These are phyloP conservation scores for Copsychus sechellarum DNA, from an alignment of 2,113 vertebrate species.

Conservation along the genomic window DNA sequence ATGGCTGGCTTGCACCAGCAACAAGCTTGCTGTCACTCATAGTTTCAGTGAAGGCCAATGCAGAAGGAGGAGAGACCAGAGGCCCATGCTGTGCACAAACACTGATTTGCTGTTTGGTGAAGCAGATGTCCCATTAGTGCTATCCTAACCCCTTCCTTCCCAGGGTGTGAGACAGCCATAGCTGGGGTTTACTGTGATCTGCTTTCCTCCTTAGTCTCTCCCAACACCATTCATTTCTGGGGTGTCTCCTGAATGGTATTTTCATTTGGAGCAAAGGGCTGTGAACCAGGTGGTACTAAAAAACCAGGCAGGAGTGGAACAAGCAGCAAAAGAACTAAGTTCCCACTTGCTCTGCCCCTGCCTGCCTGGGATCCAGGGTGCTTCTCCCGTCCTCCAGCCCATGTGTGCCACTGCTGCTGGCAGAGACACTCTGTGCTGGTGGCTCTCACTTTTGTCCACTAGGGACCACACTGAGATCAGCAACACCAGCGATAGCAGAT, in stretches of 20 bases:
- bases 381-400: background rate
- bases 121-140: background rate
- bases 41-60: background rate
- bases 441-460: background rate
- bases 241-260: background rate
- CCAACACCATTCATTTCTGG: background rate
- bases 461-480: conserved; percentile 24
- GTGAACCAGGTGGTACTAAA: background rate
- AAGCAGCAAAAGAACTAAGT: background rate
- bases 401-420: background rate
- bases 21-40: background rate
- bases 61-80: background rate
- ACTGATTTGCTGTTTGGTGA: background rate
- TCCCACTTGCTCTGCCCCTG: background rate
- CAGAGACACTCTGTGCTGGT: background rate
- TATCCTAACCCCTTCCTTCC: background rate
- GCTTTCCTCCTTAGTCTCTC: background rate
- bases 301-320: background rate
- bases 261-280: background rate
- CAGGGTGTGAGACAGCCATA: background rate
- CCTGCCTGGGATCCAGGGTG: background rate
- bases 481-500: background rate
- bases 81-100: accelerated
- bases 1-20: background rate
- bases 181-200: background rate